Base-by-base conservation (phyloP, 2,797 vertebrate species). In the Lacerta agilis region DNA sequence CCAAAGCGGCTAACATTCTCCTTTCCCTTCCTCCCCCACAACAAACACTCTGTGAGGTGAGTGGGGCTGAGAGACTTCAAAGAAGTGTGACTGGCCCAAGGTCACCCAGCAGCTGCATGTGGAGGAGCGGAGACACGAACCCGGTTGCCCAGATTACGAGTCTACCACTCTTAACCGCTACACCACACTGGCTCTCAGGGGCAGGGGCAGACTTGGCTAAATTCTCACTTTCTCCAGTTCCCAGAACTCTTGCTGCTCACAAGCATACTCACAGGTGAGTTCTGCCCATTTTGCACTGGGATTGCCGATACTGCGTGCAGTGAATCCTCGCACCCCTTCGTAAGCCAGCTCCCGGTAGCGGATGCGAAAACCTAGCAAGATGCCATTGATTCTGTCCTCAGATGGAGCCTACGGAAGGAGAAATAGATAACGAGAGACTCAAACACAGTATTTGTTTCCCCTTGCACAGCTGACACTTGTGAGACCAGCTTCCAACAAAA, bases 331-430 rank as follows among this genome's bases (percentile, higher is more conserved):
- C 75, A 98, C 97, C 2, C 97, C 97, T 86, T 98, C 98, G 0
- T 98, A 97, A 55, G 97, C 94, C 87, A 99, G 97, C 95, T 99
- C 98, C 0, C 98, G 97, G 92, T 98, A 99, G 0, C 98, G 98
- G 84, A 99, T 97, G 15, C 98, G 97, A 93, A 98, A 99, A 6
- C 99, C 99, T 91, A 99, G 94, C n/a, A 99, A 96, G 96, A 99
- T 98, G 9, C 99, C 99, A 0, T 99, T 99, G 94, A 99, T 98
- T 95, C 98, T 98, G 94, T 99, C 99, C 94, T 99, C 98, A 0
- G 97, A 86, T 0, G 99, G 99, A 0, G 98, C 97, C 99, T 99
- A 91, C 1, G 0, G 0, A 43, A 23, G 36, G 33, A 69, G 13
- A 3, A 23, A 20, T 55, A 88, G 86, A 7, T 2, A 77, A 73